Conservation (phyloP, 2,888 invertebrate genomes). For the Rhopalosiphum nymphaeae region DNA sequence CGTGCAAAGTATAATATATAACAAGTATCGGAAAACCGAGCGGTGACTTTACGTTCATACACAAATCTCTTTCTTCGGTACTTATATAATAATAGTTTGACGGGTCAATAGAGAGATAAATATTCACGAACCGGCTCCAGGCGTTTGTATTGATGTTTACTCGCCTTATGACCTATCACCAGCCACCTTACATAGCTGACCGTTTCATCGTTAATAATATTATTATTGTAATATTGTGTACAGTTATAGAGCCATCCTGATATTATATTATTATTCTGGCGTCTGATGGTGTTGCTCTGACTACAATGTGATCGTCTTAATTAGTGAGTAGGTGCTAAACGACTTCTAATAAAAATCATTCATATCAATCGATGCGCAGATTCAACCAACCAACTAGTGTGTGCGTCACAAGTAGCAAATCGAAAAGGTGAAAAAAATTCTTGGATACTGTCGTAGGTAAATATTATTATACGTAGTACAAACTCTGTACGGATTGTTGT, state of each 20-base stretch:
- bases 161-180: conserved; percentile 58
- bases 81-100: conserved; percentile 52
- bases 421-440: not conserved
- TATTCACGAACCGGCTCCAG: conserved; percentile 51
- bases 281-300: not conserved
- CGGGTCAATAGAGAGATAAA: conserved; percentile 64
- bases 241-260: not conserved
- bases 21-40: conserved; percentile 22
- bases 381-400: not conserved
- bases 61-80: conserved; percentile 31
- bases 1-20: not conserved
- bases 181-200: not conserved
- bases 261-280: conserved; percentile 12
- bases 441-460: not conserved
- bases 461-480: not conserved
- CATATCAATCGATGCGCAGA: not conserved
- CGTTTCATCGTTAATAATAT: conserved; percentile 25
- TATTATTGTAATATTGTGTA: not conserved
- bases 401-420: not conserved
- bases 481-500: not conserved
- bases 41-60: conserved; percentile 1
- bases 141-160: conserved; percentile 51
- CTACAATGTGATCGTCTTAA: not conserved
- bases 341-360: not conserved
- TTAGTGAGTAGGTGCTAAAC: not conserved